Evolutionary conservation across 2,888 invertebrate species (phyloP), one percentile per base, ranked within the genome.

Genomic region (Stenoptilia bipunctidactyla): DNA sequence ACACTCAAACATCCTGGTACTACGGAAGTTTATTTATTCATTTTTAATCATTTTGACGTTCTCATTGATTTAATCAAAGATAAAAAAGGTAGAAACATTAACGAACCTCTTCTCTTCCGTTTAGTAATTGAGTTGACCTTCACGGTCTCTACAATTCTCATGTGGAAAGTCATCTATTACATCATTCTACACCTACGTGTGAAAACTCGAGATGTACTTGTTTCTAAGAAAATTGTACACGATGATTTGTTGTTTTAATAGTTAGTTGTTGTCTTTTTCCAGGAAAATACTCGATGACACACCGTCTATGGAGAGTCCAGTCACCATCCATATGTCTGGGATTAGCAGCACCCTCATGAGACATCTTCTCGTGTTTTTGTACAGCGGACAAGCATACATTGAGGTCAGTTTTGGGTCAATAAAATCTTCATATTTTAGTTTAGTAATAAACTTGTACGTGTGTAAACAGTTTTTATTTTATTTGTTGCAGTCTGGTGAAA

Each of bases 261-360:
- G 20, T 20, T 5, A 5, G 12, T 3, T 30, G 30, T 43, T 34
- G 42, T 49, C n/a, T n/a, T n/a, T 46, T 68, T 75, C 43, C 69
- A 88, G 88, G 58, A 88, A 87, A 77, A 87, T 92, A 52, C 85
- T 92, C 55, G 89, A 90, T 66, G 91, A 92, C 60, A 89, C 88
- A 40, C 90, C 89, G 44, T 82, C 88, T 42, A 85, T 88, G 55
- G 89, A 90, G 62, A 89, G 88, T 58, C 88, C 90, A 45, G 89
- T 90, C 58, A 92, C 92, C 46, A 92, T 94, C 48, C 92, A 94
- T 68, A 90, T 94, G 68, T 93, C 94, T 38, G 94, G 92, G 57
- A 91, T 94, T 47, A 90, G 87, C 69, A 92, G 90, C 60, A 88
- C 88, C 46, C 92, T 93, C 61, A 89, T 94, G 83, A 89, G 89